These are phyloP conservation scores for Alcedo atthis DNA, from an alignment of 2,797 vertebrate species.

Conservation along the genomic window DNA sequence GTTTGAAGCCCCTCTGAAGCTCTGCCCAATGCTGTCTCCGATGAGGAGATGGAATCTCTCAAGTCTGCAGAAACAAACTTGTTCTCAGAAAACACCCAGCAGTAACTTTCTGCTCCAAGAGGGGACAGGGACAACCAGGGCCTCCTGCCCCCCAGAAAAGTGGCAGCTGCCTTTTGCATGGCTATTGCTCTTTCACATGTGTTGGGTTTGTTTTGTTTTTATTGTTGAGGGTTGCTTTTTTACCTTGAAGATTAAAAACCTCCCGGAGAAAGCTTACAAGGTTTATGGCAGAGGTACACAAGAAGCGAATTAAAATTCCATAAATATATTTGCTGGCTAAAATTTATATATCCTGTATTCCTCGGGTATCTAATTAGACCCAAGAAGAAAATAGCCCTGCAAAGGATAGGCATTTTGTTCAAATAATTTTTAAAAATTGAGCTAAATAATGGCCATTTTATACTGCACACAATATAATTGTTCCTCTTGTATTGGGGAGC, in stretches of 20 bases:
- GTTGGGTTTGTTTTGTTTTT: not conserved
- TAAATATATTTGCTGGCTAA: constrained; percentile 71
- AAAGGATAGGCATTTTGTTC: constrained; percentile 68
- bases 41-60: not conserved
- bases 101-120: not conserved
- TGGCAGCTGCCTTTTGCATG: not conserved
- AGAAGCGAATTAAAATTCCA: constrained; percentile 73
- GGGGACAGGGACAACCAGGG: not conserved
- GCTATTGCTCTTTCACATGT: not conserved
- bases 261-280: constrained; percentile 25
- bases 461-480: constrained; percentile 74
- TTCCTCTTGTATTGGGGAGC: constrained; percentile 70
- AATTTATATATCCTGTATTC: constrained; percentile 73
- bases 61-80: constrained; percentile 3
- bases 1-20: not conserved
- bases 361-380: constrained; percentile 75
- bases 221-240: not conserved
- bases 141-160: constrained; percentile 29
- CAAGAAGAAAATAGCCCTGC: constrained; percentile 64
- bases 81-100: not conserved
- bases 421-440: constrained; percentile 74
- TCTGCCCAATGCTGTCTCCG: fast-evolving
- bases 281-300: constrained; percentile 59
- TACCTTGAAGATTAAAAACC: constrained; percentile 62
- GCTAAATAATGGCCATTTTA: constrained; percentile 76